Evolutionary conservation across 1,140 invertebrate genomes (phyloP), one percentile per base, ranked within the genome.

Genomic region (Drosophila bifasciata): DNA sequence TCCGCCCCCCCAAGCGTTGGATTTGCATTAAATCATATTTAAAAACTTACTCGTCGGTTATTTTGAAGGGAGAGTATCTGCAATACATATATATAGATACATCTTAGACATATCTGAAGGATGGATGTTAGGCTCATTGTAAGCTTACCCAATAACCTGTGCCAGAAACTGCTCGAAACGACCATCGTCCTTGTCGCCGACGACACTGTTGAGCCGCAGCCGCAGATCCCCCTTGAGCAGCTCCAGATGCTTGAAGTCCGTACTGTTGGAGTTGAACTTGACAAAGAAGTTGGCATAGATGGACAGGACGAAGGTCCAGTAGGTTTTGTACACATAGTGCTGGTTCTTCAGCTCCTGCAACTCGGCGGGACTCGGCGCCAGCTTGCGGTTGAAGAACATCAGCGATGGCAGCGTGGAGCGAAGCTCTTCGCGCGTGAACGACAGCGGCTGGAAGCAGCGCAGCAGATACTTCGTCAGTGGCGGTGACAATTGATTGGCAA

Each of bases 271-370:
- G 50, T 86, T 88, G 52, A 79, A 90, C 43, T 91, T 88, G 25
- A 90, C 81, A 61, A 91, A 91, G 66, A 91, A 91, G 51, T 80
- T 90, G 46, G 90, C 90, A 73, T 91, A 91, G 44, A 91, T 79
- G 56, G 90, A 91, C 1, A 91, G 67, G 15, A 90, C 81, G 64
- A 91, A 91, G 15, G 90, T 91, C 90, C 90, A 91, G 39, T 91
- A 91, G 51, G 84, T 91, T 78, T 91, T 91, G 23, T 91, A 89
- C n/a, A 91, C 83, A 41, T 91, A 85, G 50, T 91, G 84, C 50
- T 91, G 90, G 16, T 88, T 86, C 39, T 84, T 67, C 15, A 86
- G 76, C 50, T 90, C 79, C 50, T 89, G 86, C 50, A 91, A 58
- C 43, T 88, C 89, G 41, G 89, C 76, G 44, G 84, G 81, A 50